Conservation (phyloP, 1,140 invertebrate species). For the Meloidogyne chitwoodi region DNA sequence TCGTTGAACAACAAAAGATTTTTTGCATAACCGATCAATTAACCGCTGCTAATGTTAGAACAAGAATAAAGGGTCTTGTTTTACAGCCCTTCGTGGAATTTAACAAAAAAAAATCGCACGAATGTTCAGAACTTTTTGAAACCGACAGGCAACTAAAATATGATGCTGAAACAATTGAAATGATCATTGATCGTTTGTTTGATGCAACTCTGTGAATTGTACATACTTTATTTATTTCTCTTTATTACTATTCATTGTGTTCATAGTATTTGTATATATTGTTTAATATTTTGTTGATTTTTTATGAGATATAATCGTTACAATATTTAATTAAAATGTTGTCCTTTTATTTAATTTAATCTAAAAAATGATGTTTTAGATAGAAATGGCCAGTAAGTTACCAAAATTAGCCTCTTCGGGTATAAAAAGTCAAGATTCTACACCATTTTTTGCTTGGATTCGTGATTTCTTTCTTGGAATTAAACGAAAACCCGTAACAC, state of each 20-base stretch:
- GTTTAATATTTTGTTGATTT: too few species aligned
- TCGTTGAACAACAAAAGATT: conserved; percentile 45
- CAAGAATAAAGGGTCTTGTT: conserved; percentile 42
- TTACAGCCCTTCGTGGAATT: conserved; percentile 41
- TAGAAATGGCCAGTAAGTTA: background rate
- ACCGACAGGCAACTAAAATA: conserved; percentile 43
- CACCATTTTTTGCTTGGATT: conserved; percentile 12
- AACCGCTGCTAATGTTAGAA: conserved; percentile 28
- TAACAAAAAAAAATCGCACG: conserved; percentile 24
- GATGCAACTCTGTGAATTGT: conserved; percentile 40
- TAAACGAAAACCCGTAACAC: background rate
- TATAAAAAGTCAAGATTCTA: background rate
- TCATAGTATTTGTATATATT: too few species aligned
- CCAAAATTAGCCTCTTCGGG: background rate
- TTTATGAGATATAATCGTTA: too few species aligned
- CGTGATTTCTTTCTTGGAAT: background rate
- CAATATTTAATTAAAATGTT: too few species aligned
- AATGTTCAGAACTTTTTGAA: conserved; percentile 18
- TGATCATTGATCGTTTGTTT: conserved; percentile 45
- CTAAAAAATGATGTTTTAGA: background rate
- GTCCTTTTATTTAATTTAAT: too few species aligned
- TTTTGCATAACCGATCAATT: conserved; percentile 32
- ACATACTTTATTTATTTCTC: background rate
- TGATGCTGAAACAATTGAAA: conserved; percentile 43
- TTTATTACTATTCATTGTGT: too few species aligned